Conservation (phyloP, 2,113 vertebrate genomes). For the Paradoxurus hermaphroditus region DNA sequence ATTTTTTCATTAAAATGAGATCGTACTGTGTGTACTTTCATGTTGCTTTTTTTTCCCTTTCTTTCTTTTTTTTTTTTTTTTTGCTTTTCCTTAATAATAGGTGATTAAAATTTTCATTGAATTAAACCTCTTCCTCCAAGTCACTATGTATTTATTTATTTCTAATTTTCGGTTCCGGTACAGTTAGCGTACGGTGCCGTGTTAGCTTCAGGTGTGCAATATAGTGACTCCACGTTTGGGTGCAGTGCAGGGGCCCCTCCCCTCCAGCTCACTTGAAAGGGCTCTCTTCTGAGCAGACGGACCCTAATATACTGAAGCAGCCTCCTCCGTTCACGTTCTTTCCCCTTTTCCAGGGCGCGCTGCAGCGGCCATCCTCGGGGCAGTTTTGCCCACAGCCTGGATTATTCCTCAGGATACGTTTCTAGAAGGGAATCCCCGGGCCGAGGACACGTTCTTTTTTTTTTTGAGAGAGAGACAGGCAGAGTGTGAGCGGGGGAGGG, state of each 20-base stretch:
- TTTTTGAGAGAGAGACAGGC: no score
- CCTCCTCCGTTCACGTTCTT: background rate
- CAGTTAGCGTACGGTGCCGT: background rate
- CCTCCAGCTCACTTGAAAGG: background rate
- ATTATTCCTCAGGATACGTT: background rate
- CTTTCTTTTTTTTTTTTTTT: background rate
- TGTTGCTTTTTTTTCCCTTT: background rate
- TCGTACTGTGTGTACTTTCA: background rate
- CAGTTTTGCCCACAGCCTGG: background rate
- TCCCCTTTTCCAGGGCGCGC: background rate
- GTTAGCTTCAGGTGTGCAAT: background rate
- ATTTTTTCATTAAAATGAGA: constrained; percentile 24
- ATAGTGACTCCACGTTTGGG: background rate
- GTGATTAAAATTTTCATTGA: constrained; percentile 1
- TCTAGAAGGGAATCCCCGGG: background rate
- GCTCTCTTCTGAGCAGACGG: background rate
- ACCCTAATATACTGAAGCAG: background rate
- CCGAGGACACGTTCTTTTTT: no score
- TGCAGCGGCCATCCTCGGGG: background rate
- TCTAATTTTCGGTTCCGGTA: background rate
- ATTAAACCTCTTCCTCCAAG: background rate
- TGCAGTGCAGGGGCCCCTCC: background rate
- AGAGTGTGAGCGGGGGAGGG: no score
- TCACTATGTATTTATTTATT: background rate
- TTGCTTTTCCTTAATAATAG: background rate